Evolutionary conservation across 2,888 invertebrate genomes (phyloP).

Genomic region (Leptarthrus brevirostris): DNA sequence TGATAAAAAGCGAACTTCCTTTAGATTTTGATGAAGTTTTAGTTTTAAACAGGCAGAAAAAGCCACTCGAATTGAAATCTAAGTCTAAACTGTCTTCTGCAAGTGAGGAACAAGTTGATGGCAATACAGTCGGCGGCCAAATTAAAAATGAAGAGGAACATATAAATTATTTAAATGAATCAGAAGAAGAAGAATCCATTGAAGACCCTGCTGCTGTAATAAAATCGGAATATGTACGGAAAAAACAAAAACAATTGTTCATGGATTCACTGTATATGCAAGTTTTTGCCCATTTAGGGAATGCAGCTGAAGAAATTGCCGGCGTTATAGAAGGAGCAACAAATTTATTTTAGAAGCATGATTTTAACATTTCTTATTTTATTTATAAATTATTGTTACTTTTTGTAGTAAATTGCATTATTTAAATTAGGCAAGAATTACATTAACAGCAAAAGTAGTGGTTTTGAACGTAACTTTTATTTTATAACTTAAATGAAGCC

Average conservation of each 20-base stretch:
- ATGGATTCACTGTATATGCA: constrained; percentile 48
- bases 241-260: constrained; percentile 35
- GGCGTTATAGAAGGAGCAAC: constrained; percentile 49
- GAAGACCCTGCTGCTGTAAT: constrained; percentile 24
- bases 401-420: no score
- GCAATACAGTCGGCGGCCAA: no score
- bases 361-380: not conserved
- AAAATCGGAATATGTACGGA: constrained; percentile 40
- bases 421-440: no score
- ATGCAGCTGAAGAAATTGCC: constrained; percentile 49
- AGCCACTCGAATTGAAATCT: not conserved
- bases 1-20: constrained; percentile 23
- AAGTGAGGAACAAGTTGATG: not conserved
- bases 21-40: constrained; percentile 50
- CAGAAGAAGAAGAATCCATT: not conserved
- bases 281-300: constrained; percentile 21
- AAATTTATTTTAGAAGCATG: constrained; percentile 32
- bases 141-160: not conserved
- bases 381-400: no score
- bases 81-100: not conserved
- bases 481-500: no score
- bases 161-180: not conserved
- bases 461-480: no score
- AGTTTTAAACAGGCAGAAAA: constrained; percentile 13
- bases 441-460: no score